Evolutionary conservation across 2,888 invertebrate genomes (phyloP).

Genomic region (Cerastis rubricosa): DNA sequence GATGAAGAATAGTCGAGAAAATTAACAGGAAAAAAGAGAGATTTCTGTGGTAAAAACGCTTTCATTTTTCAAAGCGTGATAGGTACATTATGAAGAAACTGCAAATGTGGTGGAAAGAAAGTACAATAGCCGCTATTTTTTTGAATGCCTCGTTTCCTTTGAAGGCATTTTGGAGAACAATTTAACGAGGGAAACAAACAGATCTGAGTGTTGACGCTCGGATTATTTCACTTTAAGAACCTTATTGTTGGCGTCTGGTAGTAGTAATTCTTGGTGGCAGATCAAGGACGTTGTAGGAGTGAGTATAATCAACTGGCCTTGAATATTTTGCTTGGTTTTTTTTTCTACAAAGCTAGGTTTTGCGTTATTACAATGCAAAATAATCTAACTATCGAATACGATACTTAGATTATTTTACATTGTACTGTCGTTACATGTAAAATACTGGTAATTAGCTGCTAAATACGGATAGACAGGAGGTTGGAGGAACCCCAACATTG

Average conservation of each 20-base stretch:
- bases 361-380: no score
- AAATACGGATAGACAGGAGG: no score
- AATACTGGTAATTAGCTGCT: no score
- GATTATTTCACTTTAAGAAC: slow-evolving; percentile 36
- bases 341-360: no score
- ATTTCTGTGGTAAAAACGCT: slow-evolving; percentile 70
- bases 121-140: slow-evolving; percentile 72
- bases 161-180: slow-evolving; percentile 51
- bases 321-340: no score
- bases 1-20: slow-evolving; percentile 75
- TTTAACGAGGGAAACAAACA: slow-evolving; percentile 52
- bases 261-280: background rate
- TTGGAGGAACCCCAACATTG: no score
- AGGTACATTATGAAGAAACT: slow-evolving; percentile 81
- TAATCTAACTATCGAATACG: no score
- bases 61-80: slow-evolving; percentile 81
- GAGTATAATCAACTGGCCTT: background rate
- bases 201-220: slow-evolving; percentile 44
- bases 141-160: slow-evolving; percentile 62
- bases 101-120: slow-evolving; percentile 80
- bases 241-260: slow-evolving; percentile 36
- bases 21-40: slow-evolving; percentile 72
- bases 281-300: background rate
- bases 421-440: no score
- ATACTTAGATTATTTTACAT: no score